Conservation (phyloP, 1,140 invertebrate genomes). For the Saxidomus purpurata region DNA sequence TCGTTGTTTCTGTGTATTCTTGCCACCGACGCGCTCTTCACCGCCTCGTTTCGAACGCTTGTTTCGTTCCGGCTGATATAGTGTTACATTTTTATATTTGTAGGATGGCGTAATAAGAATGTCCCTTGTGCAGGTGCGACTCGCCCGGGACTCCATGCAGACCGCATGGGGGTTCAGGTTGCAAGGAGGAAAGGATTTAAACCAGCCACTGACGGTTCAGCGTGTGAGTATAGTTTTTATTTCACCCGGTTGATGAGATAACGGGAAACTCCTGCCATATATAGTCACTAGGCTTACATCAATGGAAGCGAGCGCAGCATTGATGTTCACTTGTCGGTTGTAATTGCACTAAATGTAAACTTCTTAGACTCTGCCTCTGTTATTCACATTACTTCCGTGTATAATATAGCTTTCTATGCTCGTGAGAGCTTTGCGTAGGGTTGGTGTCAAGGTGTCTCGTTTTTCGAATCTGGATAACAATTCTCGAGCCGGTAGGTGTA, state of each 20-base stretch:
- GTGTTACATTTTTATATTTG: slow-evolving; percentile 63
- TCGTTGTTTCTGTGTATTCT: neutral
- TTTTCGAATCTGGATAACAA: neutral
- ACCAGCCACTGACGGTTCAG: slow-evolving; percentile 95
- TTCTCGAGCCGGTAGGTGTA: slow-evolving; percentile 41
- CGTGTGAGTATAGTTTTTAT: slow-evolving; percentile 90
- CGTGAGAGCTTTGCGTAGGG: neutral
- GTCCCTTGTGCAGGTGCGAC: slow-evolving; percentile 80
- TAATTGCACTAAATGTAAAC: slow-evolving; percentile 9
- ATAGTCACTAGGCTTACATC: slow-evolving; percentile 38
- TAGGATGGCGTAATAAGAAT: slow-evolving; percentile 66
- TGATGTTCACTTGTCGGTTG: slow-evolving; percentile 28
- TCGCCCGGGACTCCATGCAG: slow-evolving; percentile 91
- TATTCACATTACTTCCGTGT: slow-evolving; percentile 21
- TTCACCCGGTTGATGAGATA: slow-evolving; percentile 5
- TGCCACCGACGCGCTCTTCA: neutral
- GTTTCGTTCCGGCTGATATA: slow-evolving; percentile 57
- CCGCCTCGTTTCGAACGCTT: slow-evolving; percentile 59
- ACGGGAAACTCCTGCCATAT: slow-evolving; percentile 45
- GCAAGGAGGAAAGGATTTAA: slow-evolving; percentile 95
- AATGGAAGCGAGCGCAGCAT: neutral
- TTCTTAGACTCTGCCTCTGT: slow-evolving; percentile 11
- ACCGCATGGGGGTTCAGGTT: slow-evolving; percentile 96
- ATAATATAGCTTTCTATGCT: neutral
- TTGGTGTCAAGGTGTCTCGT: slow-evolving; percentile 19